Percentiles rank a stretch among this genome's conserved stretches.
Conservation (phyloP, 2,113 vertebrate genomes). For the Alligator sinensis region DNA sequence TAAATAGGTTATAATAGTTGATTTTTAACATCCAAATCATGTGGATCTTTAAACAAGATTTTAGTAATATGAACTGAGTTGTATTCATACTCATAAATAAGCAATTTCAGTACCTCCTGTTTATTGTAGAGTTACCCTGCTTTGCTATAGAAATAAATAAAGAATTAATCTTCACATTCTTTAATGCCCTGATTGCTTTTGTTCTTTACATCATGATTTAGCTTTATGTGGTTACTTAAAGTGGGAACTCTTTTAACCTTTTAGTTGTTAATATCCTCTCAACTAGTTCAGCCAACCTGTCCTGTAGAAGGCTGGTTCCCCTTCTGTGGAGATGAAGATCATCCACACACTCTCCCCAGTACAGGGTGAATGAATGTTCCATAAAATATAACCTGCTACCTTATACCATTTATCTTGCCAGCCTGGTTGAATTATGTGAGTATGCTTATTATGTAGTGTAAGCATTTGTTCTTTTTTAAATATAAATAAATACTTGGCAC, state of each 20-base stretch:
- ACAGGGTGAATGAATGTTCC: background rate
- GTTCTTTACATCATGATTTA: constrained; percentile 36
- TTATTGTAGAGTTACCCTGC: background rate
- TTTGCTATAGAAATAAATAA: background rate
- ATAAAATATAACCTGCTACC: background rate
- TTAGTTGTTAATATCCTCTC: constrained; percentile 6
- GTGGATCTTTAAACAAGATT: background rate
- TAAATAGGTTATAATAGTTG: background rate
- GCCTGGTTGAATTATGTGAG: constrained; percentile 1
- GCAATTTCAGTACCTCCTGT: background rate
- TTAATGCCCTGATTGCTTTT: constrained; percentile 43
- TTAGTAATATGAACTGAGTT: background rate
- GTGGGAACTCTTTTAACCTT: background rate
- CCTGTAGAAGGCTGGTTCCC: background rate
- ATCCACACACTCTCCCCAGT: background rate
- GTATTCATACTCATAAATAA: background rate
- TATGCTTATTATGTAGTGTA: background rate
- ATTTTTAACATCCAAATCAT: background rate
- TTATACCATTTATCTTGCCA: constrained; percentile 15
- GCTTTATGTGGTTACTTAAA: constrained; percentile 9
- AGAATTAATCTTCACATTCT: background rate
- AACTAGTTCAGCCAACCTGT: background rate
- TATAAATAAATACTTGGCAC: constrained; percentile 20
- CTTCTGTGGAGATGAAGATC: background rate
- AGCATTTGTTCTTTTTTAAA: background rate